A percentile compares a stretch with the other conserved stretches of the same genome.
Conservation (phyloP, 2,797 vertebrate species). For the Falco cherrug region DNA sequence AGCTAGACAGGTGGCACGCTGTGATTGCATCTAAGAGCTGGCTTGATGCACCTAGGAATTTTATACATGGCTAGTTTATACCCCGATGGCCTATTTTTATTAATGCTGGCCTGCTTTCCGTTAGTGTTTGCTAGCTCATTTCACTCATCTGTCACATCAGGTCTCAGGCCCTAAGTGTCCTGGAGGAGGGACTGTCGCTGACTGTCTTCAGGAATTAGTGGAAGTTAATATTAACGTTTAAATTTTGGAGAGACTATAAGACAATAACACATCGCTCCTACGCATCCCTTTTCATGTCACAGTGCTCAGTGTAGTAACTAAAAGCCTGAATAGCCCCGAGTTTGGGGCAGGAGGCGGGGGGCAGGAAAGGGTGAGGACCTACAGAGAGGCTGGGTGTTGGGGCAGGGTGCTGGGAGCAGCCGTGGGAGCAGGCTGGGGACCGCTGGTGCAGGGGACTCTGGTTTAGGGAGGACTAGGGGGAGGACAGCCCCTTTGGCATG, state of each 20-base stretch:
- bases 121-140: not conserved
- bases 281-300: not conserved
- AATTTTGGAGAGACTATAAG: not conserved
- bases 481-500: not conserved
- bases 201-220: not conserved
- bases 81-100: not conserved
- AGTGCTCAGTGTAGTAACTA: not conserved
- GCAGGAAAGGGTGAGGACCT: not conserved
- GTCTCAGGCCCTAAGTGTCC: not conserved
- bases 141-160: slow-evolving; percentile 14
- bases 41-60: slow-evolving; percentile 6
- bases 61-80: not conserved
- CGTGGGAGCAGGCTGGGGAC: not conserved
- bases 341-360: not conserved
- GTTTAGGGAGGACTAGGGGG: not conserved
- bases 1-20: slow-evolving; percentile 25
- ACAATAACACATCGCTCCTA: fast-evolving
- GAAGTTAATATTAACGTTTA: not conserved
- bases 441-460: not conserved
- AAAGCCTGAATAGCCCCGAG: fast-evolving
- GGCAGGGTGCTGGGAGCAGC: not conserved
- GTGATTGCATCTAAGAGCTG: slow-evolving; percentile 35
- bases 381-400: not conserved
- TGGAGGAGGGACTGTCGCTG: not conserved
- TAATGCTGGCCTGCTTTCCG: not conserved